Evolutionary conservation across 2,797 vertebrate genomes (phyloP).

Genomic region (Arnoldichthys spilopterus): DNA sequence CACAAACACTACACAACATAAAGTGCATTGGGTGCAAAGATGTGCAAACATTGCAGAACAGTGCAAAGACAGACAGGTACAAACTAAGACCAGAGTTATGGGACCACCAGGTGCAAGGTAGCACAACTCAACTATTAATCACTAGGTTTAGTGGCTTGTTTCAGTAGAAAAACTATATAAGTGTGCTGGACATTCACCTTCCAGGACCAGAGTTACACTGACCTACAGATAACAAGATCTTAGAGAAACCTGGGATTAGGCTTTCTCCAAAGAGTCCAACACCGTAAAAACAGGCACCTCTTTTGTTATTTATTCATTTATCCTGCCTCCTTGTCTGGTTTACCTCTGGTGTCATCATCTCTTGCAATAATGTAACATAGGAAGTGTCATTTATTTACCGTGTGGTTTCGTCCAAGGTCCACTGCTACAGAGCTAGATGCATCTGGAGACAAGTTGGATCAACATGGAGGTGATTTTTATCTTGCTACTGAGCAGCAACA

Average conservation of each 20-base stretch:
- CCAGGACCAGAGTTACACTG: not conserved
- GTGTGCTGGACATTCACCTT: too few species aligned
- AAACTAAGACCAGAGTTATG: too few species aligned
- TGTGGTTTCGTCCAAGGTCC: not conserved
- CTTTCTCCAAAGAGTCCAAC: conserved; percentile 9
- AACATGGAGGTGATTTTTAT: not conserved
- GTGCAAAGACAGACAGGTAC: too few species aligned
- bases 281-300: not conserved
- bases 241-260: not conserved
- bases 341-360: conserved; percentile 30
- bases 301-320: conserved; percentile 13
- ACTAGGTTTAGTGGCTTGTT: too few species aligned
- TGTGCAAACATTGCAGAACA: too few species aligned
- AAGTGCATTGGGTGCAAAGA: too few species aligned
- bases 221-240: not conserved
- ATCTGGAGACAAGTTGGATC: not conserved
- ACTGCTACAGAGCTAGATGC: not conserved
- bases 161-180: too few species aligned
- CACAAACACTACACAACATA: too few species aligned
- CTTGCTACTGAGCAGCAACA: not conserved
- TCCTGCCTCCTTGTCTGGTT: conserved; percentile 1
- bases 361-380: not conserved
- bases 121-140: too few species aligned
- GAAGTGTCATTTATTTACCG: not conserved
- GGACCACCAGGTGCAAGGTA: too few species aligned